Evolutionary conservation across 2,113 vertebrate species (phyloP).

Genomic region (Ibidorhyncha struthersii): DNA sequence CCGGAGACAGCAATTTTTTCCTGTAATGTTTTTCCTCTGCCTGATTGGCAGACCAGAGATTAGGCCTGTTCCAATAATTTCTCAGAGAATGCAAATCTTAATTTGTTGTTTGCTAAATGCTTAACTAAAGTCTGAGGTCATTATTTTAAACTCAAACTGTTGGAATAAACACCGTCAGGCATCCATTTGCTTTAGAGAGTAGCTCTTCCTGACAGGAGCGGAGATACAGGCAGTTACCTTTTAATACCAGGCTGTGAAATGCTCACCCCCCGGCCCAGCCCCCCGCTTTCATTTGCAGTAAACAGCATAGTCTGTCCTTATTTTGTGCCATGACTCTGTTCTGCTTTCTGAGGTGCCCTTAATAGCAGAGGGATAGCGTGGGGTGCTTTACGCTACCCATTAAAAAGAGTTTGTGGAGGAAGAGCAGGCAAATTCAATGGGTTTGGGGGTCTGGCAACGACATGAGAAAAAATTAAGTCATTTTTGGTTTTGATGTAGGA

Average conservation of each 20-base stretch:
- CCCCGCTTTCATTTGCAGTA: constrained; percentile 48
- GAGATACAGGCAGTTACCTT: constrained; percentile 62
- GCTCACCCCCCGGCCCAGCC: not conserved
- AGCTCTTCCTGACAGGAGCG: constrained; percentile 51
- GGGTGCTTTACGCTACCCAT: constrained; percentile 35
- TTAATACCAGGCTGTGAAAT: constrained; percentile 64
- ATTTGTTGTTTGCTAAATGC: constrained; percentile 43
- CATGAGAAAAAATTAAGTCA: constrained; percentile 47
- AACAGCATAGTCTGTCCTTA: constrained; percentile 20
- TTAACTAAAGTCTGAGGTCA: constrained; percentile 59
- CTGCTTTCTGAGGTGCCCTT: constrained; percentile 50
- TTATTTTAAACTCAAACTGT: constrained; percentile 38
- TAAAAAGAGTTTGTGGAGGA: constrained; percentile 10
- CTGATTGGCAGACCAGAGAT: constrained; percentile 42
- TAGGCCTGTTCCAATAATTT: constrained; percentile 43
- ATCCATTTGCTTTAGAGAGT: constrained; percentile 67
- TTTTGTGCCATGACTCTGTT: constrained; percentile 15
- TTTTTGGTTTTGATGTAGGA: constrained; percentile 63
- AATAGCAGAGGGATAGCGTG: constrained; percentile 5
- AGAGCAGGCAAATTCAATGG: not conserved
- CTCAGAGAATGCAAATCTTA: constrained; percentile 44
- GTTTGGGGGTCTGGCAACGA: not conserved
- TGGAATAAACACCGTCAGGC: constrained; percentile 58
- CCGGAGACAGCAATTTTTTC: not conserved
- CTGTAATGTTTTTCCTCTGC: not conserved